Base-by-base conservation (phyloP, 1,140 invertebrate genomes). In the Trypoxylus dichotomus region DNA sequence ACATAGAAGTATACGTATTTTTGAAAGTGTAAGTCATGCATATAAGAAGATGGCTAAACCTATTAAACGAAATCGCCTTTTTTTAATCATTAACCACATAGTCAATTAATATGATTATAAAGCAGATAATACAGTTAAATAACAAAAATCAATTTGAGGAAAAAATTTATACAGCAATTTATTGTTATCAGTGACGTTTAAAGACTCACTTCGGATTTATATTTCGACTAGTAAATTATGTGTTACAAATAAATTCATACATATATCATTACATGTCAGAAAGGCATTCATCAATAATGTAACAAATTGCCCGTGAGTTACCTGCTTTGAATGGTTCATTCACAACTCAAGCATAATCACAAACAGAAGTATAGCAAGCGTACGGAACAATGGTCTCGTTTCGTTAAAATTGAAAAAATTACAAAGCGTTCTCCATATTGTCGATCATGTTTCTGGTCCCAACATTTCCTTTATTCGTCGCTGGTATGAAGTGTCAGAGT, bases 291-390 rank as follows among this genome's bases (percentile, higher is more conserved):
- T 24, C 24, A 68, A 68, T 68, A 68, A 68, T 24, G 60, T 27
- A 68, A 68, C 60, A 68, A 68, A 68, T 68, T 68, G 60, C 27
- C 60, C 60, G 60, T 68, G 60, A 68, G 60, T 68, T 68, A 68
- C 60, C 60, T 68, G 60, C 60, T 68, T 68, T 68, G 24, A 68
- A 27, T 68, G 24, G 19, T 24, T 68, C 60, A 68, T 68, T 68
- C 60, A 68, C 24, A 68, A 10, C 27, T 68, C 60, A 68, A 68
- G 60, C 27, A 68, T 68, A 68, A 68, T 68, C 60, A 25, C 60
- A 68, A 68, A 8, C 60, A 27, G 60, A 68, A 68, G 19, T 68
- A 27, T 13, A 11, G 24, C 21, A 27, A 24, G 19, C 13, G 27
- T 5, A 21, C 8, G 21, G 8, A 7, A 68, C 60, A 68, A 68